Conservation (phyloP, 2,888 invertebrate species). For the Mantis religiosa region DNA sequence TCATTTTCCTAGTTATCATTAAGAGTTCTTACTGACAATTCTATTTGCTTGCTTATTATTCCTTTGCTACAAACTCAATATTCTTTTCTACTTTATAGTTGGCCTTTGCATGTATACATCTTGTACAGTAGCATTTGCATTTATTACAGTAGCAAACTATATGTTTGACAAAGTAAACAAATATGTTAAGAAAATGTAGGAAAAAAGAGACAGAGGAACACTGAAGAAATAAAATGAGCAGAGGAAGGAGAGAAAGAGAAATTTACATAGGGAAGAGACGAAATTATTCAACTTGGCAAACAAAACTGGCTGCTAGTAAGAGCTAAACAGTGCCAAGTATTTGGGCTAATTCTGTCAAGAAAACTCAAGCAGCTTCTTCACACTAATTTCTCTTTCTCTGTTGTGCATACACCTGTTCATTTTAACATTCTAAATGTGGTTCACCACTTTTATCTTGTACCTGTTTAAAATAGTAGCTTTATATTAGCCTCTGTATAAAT, state of each 20-base stretch:
- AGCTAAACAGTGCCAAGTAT: conserved; percentile 4
- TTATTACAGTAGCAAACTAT: too few species aligned
- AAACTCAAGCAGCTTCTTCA: background rate
- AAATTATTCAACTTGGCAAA: conserved; percentile 12
- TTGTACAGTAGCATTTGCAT: too few species aligned
- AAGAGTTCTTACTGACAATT: background rate
- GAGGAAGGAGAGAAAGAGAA: conserved; percentile 12
- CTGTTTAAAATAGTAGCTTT: too few species aligned
- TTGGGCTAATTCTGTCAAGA: conserved; percentile 13
- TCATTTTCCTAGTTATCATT: too few species aligned
- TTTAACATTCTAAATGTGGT: background rate
- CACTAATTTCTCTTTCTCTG: background rate
- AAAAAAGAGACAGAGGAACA: background rate
- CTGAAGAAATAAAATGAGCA: too few species aligned
- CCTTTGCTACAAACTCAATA: too few species aligned
- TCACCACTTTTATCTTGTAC: too few species aligned
- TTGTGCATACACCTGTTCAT: background rate
- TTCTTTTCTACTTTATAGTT: too few species aligned
- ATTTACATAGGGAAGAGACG: background rate
- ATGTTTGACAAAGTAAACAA: background rate
- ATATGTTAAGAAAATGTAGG: background rate
- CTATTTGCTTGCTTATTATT: background rate
- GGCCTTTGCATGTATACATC: background rate
- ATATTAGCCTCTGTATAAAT: too few species aligned
- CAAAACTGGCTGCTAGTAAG: background rate